Evolutionary conservation across 2,797 vertebrate species (phyloP), one percentile per base, ranked within the genome.

Genomic region (Sebastes steindachneri): DNA sequence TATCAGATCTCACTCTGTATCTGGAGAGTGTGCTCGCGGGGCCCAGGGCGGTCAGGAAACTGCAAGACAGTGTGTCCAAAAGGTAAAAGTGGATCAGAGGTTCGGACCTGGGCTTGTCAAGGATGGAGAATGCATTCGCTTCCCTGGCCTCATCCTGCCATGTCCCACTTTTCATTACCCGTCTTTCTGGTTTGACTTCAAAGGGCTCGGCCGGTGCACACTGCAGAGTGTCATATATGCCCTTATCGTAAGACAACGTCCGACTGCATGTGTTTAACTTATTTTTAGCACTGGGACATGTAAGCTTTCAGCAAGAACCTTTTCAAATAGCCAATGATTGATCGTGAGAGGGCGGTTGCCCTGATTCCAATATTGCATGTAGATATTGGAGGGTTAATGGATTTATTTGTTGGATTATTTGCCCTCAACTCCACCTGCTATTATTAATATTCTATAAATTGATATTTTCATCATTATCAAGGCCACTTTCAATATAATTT

Each of bases 31-130:
- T 59, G 86, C 76, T 77, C 7, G 29, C 76, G 7, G 53, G 74
- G 77, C 81, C 77, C 26, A 67, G 62, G 78, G 80, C 76, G 79
- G 63, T 26, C 85, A 29, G 74, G 70, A 65, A 85, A 55, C 77
- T 29, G 76, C 70, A 80, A 82, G 83, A 85, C 79, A 35, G 68
- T 80, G 88, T 88, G 88, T 88, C 81, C 78, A 84, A 89, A 80
- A 91, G 86, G 83, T 80, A 87, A 89, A 93, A 88, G 41, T 73
- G 90, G 86, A 91, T 90, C 90, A 84, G 80, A 86, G 81, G 80
- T 87, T 88, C 75, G 58, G 86, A 85, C 86, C 81, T 51, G 86
- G 79, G 76, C 82, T 88, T 85, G 89, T 93, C 84, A 75, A 28
- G 83, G 84, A 79, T 69, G 73, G 86, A 23, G 73, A 90, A 93